phyloP scores from a whole-genome alignment of 30 jellyfish, hydroid and myxozoan species.

The Aurelia sp. region DNA sequence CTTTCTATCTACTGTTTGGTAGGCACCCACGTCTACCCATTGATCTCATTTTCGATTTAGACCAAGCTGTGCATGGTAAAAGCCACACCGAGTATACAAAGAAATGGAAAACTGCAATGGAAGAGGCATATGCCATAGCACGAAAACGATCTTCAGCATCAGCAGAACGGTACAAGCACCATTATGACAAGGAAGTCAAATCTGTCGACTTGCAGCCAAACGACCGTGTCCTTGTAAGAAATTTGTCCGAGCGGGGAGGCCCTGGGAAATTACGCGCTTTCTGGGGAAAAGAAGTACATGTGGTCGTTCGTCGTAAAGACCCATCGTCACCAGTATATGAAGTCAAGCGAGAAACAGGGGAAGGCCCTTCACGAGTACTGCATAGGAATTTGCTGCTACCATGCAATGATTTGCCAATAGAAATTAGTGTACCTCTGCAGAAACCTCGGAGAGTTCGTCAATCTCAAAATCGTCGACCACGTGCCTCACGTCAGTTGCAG shows the following conservation, averaged over 20 bases:
- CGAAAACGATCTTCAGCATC: too few species aligned
- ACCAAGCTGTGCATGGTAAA: background rate
- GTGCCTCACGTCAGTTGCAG: conserved; percentile 8
- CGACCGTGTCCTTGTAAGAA: conserved; percentile 51
- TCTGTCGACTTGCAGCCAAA: too few species aligned
- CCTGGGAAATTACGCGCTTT: conserved; percentile 53
- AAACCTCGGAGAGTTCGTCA: background rate
- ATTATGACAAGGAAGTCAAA: too few species aligned
- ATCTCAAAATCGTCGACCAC: conserved; percentile 4
- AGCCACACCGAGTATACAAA: background rate
- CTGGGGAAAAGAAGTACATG: conserved; percentile 48
- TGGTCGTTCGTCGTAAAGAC: conserved; percentile 19
- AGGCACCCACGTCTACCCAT: conserved; percentile 43
- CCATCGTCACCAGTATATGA: conserved; percentile 35
- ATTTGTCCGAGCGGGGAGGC: conserved; percentile 65
- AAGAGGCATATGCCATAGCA: background rate
- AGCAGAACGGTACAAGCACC: too few species aligned
- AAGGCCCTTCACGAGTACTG: conserved; percentile 25
- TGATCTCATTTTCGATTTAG: conserved; percentile 2
- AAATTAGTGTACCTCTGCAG: background rate
- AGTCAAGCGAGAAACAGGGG: conserved; percentile 34
- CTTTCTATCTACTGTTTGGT: conserved; percentile 45
- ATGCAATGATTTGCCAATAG: conserved; percentile 34
- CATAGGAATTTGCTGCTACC: conserved; percentile 36
- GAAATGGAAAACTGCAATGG: conserved; percentile 36